A percentile compares a stretch with the other conserved stretches of the same genome.
Evolutionary conservation across 1,140 invertebrate genomes (phyloP).

Genomic region (Habropoda laboriosa): DNA sequence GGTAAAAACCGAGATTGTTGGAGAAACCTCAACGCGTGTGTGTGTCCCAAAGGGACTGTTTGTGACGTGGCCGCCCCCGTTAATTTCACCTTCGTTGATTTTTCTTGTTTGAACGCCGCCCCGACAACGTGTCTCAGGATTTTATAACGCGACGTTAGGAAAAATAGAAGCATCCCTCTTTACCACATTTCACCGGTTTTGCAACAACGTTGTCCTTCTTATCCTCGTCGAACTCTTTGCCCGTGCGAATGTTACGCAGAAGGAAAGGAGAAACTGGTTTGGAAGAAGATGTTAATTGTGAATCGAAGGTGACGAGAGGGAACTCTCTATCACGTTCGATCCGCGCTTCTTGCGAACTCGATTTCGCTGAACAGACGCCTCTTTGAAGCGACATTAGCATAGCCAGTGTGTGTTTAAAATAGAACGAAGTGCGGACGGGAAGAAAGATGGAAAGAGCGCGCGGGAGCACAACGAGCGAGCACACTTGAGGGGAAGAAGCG

Average conservation of each 20-base stretch:
- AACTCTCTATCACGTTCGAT: not conserved
- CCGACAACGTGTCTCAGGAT: not conserved
- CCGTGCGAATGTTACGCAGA: no score
- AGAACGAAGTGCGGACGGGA: not conserved
- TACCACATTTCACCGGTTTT: no score
- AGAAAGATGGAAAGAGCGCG: not conserved
- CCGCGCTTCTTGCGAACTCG: not conserved
- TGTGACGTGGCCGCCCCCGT: not conserved
- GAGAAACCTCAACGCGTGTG: not conserved
- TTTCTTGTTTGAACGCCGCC: not conserved
- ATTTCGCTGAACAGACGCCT: not conserved
- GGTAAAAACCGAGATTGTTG: not conserved
- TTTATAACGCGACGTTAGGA: not conserved
- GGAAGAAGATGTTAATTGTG: not conserved
- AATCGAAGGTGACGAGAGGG: not conserved
- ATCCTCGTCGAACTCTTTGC: no score
- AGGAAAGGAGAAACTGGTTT: not conserved
- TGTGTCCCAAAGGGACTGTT: no score
- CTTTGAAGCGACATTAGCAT: slow-evolving; percentile 9
- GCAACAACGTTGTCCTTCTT: no score
- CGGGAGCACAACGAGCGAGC: slow-evolving; percentile 2
- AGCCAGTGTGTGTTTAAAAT: slow-evolving; percentile 26
- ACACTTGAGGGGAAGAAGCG: slow-evolving; percentile 28
- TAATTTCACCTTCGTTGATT: slow-evolving; percentile 2
- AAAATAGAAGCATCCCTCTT: no score